Percentiles rank a stretch among this genome's conserved stretches.
Conservation (phyloP, 2,888 invertebrate species). For the Cosmia pyralina region DNA sequence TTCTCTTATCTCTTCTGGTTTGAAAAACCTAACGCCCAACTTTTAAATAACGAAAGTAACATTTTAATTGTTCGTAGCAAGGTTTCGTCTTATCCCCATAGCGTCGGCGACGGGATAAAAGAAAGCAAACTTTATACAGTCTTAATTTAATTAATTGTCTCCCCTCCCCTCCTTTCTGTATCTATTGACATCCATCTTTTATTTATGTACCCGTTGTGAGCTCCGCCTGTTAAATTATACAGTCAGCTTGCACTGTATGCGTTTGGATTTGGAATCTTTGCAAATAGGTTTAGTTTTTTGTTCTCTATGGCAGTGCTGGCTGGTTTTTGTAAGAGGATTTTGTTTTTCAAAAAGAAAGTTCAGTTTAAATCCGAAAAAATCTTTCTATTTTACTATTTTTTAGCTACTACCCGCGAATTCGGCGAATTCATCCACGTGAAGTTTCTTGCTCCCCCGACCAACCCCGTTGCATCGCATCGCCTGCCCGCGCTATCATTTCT, state of each 20-base stretch:
- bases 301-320: constrained; percentile 9
- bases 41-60: constrained; percentile 58
- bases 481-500: no score
- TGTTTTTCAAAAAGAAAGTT: not conserved
- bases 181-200: constrained; percentile 75
- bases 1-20: constrained; percentile 3
- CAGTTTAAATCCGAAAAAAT: not conserved
- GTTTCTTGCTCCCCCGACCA: no score
- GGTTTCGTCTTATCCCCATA: constrained; percentile 66
- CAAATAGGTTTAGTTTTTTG: constrained; percentile 40
- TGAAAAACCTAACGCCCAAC: constrained; percentile 40
- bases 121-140: constrained; percentile 78
- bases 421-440: no score
- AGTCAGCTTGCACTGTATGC: constrained; percentile 54
- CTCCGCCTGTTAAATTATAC: constrained; percentile 63
- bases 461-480: no score
- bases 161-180: constrained; percentile 71
- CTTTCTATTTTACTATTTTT: not conserved
- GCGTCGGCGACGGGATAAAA: constrained; percentile 70
- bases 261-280: constrained; percentile 55
- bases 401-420: no score
- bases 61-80: constrained; percentile 72
- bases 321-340: not conserved
- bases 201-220: constrained; percentile 69
- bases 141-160: constrained; percentile 82